Evolutionary conservation across 2,888 invertebrate genomes (phyloP), one percentile per base, ranked within the genome.

Genomic region (Gryllus longicercus): DNA sequence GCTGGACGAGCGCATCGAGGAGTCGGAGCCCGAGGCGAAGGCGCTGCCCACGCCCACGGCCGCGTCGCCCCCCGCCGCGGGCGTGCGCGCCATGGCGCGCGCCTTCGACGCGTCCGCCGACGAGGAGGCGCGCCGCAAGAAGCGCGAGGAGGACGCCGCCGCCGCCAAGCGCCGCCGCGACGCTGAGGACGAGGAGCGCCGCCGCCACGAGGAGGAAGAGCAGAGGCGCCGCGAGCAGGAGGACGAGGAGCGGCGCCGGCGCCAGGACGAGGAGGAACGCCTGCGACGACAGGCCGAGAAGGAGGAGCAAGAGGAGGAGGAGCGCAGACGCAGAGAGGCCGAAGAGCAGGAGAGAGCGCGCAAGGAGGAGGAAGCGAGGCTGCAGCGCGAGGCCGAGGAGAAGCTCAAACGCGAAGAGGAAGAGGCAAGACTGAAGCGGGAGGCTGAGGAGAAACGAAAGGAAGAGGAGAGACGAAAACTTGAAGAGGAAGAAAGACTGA

Each of bases 1-100:
- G 81, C 21, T 85, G 76, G 84, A 85, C 50, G 84, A 85, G 77
- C 83, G 84, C 80, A 85, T 84, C 80, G 84, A 85, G 81, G 82
- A 83, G 11, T 78, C 83, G 74, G 81, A 84, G 51, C 84, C 84
- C 76, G 85, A 84, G 82, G 83, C 84, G 21, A 85, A 84, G 82
- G 82, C 83, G 77, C 83, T 63, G 63, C 63, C n/a, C 16, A 18
- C n/a, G 63, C 63, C 63, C 63, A 63, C 63, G 3, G 16, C 63
- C 63, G 63, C 63, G 5, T 3, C 63, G 14, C 16, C 63, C 4
- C 63, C n/a, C 16, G 63, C 63, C 16, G 63, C 63, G 63, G 63
- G 16, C 16, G 63, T 63, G 63, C 16, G 16, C 16, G 63, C 63
- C 63, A 63, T n/a, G 14, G 63, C 63, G 16, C 16, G 16, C 16